A percentile compares a stretch with the other conserved stretches of the same genome.
phyloP scores from a whole-genome alignment of 2,797 vertebrate species.

The Acropternis orthonyx region DNA sequence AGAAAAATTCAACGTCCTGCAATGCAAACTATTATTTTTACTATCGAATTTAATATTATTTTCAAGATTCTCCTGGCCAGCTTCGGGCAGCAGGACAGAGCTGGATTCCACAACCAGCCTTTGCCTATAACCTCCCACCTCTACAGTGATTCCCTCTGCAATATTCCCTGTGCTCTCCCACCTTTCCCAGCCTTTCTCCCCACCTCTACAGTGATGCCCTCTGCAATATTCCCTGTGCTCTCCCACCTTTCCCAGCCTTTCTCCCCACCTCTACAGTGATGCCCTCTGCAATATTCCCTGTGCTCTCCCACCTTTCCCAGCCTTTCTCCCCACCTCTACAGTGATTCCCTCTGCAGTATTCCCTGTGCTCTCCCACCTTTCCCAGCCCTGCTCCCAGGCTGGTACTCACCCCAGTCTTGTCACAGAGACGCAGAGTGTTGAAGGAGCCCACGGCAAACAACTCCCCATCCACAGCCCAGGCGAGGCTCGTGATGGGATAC shows the following conservation, averaged over 20 bases:
- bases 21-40: background rate
- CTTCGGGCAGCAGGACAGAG: background rate
- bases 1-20: background rate
- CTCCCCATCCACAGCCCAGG: constrained; percentile 93
- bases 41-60: too few relatives aligned
- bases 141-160: background rate
- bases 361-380: background rate
- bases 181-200: background rate
- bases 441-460: constrained; percentile 94
- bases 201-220: too few relatives aligned
- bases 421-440: constrained; percentile 91
- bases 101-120: background rate
- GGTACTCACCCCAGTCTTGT: constrained; percentile 94
- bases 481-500: constrained; percentile 89
- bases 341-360: background rate
- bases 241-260: background rate
- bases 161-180: background rate
- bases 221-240: background rate
- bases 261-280: background rate
- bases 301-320: too few relatives aligned
- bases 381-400: background rate
- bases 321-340: background rate
- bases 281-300: too few relatives aligned
- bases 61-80: background rate
- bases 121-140: background rate